Evolutionary conservation across 2,888 invertebrate species (phyloP), one percentile per base, ranked within the genome.

Genomic region (Agrochola macilenta): DNA sequence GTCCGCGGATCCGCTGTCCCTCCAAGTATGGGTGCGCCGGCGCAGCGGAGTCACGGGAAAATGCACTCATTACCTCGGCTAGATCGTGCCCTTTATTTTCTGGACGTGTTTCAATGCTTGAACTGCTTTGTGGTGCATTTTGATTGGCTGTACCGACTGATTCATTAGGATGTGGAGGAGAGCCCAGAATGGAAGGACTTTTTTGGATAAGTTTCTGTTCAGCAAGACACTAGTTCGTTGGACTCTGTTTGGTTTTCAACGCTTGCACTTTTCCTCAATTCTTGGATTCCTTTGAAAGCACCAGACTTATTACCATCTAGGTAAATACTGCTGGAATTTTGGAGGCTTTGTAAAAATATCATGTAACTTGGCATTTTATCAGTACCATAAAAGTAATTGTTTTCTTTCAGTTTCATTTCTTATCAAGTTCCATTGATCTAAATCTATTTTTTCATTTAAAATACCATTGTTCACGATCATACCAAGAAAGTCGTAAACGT

Each of bases 11-110:
- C 84, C 86, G 86, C 80, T 86, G 88, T 87, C 86, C 74, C 84
- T 85, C 90, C 90, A 81, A 89, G 87, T 90, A 91, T 88, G 92
- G 92, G 69, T 73, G 88, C 78, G 81, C 82, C 5, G 52, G 73
- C 84, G 78, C 76, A 74, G 60, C 69, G 76, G 74, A 75, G 81
- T 82, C 73, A 46, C 77, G 76, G 84, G 87, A 89, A 89, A 87
- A 84, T 82, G 85, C 81, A 81, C 84, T 87, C 89, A 87, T 88
- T 89, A 88, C 78, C 46, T 87, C 79, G 72, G 54, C 84, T 83
- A 83, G 84, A 83, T 66, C 65, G 66, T 86, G 74, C 72, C 65
- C 69, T 79, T 84, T 75, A 86, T 79, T 64, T 72, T 86, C 69
- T 83, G 69, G 79, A 60, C 52, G 54, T 64, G 69, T 64, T 72